Percentiles rank a stretch among this genome's conserved stretches.
Evolutionary conservation across 2,797 vertebrate genomes (phyloP).

Genomic region (Telmatherina bonti): DNA sequence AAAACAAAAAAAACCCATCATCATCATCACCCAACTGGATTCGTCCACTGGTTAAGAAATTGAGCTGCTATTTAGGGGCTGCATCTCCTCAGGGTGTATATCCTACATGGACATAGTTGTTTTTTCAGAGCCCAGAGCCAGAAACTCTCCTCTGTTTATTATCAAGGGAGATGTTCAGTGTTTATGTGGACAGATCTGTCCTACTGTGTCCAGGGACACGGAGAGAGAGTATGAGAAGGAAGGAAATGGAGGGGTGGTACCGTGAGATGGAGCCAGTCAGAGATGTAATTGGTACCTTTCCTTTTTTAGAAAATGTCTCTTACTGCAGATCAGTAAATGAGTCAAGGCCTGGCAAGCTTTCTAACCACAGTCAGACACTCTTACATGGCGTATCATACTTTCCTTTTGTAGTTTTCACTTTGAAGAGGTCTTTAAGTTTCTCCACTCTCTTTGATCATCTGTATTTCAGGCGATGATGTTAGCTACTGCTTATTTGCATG

Average conservation of each 20-base stretch:
- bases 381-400: conserved; percentile 68
- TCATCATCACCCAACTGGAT: conserved; percentile 19
- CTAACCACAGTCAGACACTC: conserved; percentile 64
- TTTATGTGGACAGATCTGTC: conserved; percentile 53
- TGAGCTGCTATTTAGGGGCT: conserved; percentile 44
- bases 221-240: conserved; percentile 44
- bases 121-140: conserved; percentile 39
- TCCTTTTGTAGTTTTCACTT: conserved; percentile 76
- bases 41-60: conserved; percentile 24
- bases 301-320: conserved; percentile 79
- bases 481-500: conserved; percentile 59
- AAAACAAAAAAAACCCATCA: too few species aligned
- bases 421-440: conserved; percentile 70
- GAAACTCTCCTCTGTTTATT: conserved; percentile 53
- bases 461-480: conserved; percentile 47
- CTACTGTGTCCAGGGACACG: conserved; percentile 41
- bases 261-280: conserved; percentile 63
- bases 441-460: conserved; percentile 66
- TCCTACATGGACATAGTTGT: conserved; percentile 31
- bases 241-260: conserved; percentile 65
- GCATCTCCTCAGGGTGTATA: conserved; percentile 42
- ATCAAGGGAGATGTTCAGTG: conserved; percentile 51
- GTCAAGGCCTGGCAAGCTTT: conserved; percentile 68
- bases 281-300: conserved; percentile 77
- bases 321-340: conserved; percentile 68